Percentiles rank a stretch among this genome's conserved stretches.
These are phyloP conservation scores for Fragariocoptes setiger DNA, from an alignment of 1,140 invertebrate species.

Conservation along the genomic window DNA sequence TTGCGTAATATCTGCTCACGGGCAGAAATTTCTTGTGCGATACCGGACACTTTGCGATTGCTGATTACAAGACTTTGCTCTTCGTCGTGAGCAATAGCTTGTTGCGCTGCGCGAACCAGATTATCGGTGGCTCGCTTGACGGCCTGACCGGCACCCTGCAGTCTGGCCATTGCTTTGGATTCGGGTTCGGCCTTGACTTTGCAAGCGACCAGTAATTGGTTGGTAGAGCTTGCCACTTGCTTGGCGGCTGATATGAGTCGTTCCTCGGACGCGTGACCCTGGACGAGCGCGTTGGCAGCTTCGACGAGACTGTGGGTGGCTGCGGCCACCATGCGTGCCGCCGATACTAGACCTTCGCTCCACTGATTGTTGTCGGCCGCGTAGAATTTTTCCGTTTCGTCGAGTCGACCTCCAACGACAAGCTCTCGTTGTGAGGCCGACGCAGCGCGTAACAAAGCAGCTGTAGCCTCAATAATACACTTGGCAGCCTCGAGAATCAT, in stretches of 20 bases:
- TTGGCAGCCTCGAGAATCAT: constrained; percentile 95
- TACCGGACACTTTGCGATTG: constrained; percentile 32
- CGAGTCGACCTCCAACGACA: constrained; percentile 39
- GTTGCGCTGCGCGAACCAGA: constrained; percentile 64
- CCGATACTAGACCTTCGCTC: constrained; percentile 89
- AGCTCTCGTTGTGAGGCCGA: constrained; percentile 77
- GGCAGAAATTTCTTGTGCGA: constrained; percentile 66
- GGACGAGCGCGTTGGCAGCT: constrained; percentile 78
- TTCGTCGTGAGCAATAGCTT: constrained; percentile 61
- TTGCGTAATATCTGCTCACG: constrained; percentile 32
- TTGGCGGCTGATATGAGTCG: constrained; percentile 83
- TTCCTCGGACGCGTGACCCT: constrained; percentile 73
- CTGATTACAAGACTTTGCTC: constrained; percentile 61
- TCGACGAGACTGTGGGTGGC: constrained; percentile 89
- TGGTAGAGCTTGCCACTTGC: constrained; percentile 78
- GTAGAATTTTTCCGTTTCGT: constrained; percentile 21
- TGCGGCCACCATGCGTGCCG: constrained; percentile 71
- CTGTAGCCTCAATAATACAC: constrained; percentile 81
- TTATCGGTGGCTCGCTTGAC: constrained; percentile 92
- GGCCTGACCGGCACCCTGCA: constrained; percentile 71
- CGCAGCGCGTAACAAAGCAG: constrained; percentile 75
- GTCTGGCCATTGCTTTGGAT: constrained; percentile 59
- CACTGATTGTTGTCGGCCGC: constrained; percentile 86
- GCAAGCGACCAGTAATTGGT: constrained; percentile 80
- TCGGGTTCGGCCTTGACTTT: constrained; percentile 91